These are phyloP conservation scores for Drosophila sordidapex DNA, from an alignment of 2,888 invertebrate genomes.

Conservation along the genomic window DNA sequence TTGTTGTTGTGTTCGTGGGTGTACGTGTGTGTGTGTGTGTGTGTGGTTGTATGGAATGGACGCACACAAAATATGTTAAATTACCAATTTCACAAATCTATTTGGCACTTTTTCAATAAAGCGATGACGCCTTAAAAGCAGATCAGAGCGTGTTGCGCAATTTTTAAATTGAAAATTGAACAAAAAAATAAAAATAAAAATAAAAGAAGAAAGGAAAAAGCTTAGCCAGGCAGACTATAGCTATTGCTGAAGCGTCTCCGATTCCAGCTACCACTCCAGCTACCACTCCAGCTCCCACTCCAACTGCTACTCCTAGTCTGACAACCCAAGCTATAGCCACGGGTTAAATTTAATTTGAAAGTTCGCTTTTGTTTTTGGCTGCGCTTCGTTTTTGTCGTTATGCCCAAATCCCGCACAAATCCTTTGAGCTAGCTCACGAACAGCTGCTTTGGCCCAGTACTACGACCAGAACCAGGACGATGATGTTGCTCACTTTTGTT, in stretches of 20 bases:
- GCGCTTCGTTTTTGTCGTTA: slow-evolving; percentile 74
- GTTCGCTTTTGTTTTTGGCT: slow-evolving; percentile 64
- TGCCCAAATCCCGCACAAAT: slow-evolving; percentile 79
- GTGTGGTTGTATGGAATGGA: neutral
- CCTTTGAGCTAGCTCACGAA: slow-evolving; percentile 79
- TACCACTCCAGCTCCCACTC: neutral
- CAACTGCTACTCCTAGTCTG: neutral
- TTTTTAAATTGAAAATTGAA: slow-evolving; percentile 71
- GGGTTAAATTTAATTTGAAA: slow-evolving; percentile 79
- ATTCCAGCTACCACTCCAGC: neutral
- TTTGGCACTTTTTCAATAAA: slow-evolving; percentile 58
- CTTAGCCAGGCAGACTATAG: slow-evolving; percentile 46
- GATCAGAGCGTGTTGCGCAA: slow-evolving; percentile 20
- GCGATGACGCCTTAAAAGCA: slow-evolving; percentile 25
- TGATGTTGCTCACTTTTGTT: slow-evolving; percentile 21
- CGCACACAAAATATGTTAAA: slow-evolving; percentile 55
- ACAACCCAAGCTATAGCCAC: slow-evolving; percentile 38
- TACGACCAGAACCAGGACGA: slow-evolving; percentile 14
- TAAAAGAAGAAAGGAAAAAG: slow-evolving; percentile 23
- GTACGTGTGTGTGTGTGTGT: slow-evolving; percentile 7
- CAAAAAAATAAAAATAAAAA: slow-evolving; percentile 15
- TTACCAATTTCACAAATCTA: slow-evolving; percentile 69
- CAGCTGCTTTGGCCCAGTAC: slow-evolving; percentile 69
- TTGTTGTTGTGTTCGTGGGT: neutral
- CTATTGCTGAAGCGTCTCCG: slow-evolving; percentile 7